Evolutionary conservation across 2,888 invertebrate genomes (phyloP), one percentile per base, ranked within the genome.

Genomic region (Brachynemurus nebulosus): DNA sequence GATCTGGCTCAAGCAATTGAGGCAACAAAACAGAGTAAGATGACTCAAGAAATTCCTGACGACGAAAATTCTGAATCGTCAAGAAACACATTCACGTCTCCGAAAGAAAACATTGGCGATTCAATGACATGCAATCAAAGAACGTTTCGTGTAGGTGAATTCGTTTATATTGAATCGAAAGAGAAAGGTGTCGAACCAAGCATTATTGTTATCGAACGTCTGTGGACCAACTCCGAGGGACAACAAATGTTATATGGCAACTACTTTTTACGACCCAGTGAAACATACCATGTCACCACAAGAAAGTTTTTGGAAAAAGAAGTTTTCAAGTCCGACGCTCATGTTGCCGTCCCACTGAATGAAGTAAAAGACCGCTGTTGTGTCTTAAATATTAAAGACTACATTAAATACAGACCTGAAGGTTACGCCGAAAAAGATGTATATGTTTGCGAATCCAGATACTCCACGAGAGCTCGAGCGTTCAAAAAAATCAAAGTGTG

Each of bases 281-380:
- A 98, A 65, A 98, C 98, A 0, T 96, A 83, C 68, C 97, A 98
- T 65, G 76, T 93, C 6, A 85, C 91, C 9, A 91, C 92, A 0
- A 76, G 96, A 54, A 93, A 92, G 66, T 98, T 98, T 66, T 71
- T 96, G 1, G 89, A 95, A 55, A 91, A 91, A 65, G 96, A 97
- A 61, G 86, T 98, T 38, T 97, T 98, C 63, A 90, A 93, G 64
- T 95, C 91, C 47, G 93, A 93, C 55, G 77, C 83, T 42, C 84
- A 86, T 53, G 81, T 86, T 52, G 81, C 85, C 2, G 76, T 89
- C 20, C 86, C 90, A 0, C 69, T 95, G 52, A 83, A 83, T 47
- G 85, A 89, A 55, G 78, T 97, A 9, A 68, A 80, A 16, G 93
- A 92, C 3, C 78, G 84, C 54, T 97, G 97, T 63, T 86, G 81